A percentile compares a stretch with the other conserved stretches of the same genome.
phyloP scores from a whole-genome alignment of 2,888 invertebrate species.

The Silvanus unidentatus region DNA sequence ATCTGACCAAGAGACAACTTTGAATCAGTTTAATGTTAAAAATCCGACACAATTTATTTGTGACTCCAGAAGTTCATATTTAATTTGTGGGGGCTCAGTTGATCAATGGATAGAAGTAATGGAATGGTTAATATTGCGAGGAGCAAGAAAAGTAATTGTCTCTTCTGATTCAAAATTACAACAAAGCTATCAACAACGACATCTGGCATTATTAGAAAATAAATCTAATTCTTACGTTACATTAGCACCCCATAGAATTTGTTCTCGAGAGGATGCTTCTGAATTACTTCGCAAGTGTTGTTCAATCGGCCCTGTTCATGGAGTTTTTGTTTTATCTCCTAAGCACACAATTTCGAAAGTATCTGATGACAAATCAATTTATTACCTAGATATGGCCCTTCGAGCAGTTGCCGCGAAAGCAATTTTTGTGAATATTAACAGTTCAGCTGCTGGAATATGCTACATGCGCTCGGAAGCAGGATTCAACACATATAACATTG shows the following conservation, averaged over 20 bases:
- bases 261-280: conserved; percentile 30
- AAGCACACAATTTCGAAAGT: conserved; percentile 24
- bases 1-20: conserved; percentile 29
- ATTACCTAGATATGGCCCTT: conserved; percentile 38
- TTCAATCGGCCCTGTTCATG: conserved; percentile 35
- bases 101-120: conserved; percentile 51
- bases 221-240: conserved; percentile 38
- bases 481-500: conserved; percentile 38
- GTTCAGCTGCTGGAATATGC: conserved; percentile 33
- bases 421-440: conserved; percentile 37
- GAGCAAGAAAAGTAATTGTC: conserved; percentile 72
- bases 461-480: conserved; percentile 36
- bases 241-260: conserved; percentile 31
- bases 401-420: conserved; percentile 39
- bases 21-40: conserved; percentile 38
- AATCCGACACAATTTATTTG: conserved; percentile 40
- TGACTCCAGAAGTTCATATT: conserved; percentile 35
- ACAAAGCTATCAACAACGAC: conserved; percentile 51
- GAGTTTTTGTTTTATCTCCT: conserved; percentile 36
- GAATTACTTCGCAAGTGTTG: conserved; percentile 33
- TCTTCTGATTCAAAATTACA: conserved; percentile 77
- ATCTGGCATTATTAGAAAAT: conserved; percentile 34
- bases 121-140: conserved; percentile 80
- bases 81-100: conserved; percentile 38
- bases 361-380: conserved; percentile 37